Evolutionary conservation across 1,140 invertebrate genomes (phyloP).

Genomic region (Zophobas morio): DNA sequence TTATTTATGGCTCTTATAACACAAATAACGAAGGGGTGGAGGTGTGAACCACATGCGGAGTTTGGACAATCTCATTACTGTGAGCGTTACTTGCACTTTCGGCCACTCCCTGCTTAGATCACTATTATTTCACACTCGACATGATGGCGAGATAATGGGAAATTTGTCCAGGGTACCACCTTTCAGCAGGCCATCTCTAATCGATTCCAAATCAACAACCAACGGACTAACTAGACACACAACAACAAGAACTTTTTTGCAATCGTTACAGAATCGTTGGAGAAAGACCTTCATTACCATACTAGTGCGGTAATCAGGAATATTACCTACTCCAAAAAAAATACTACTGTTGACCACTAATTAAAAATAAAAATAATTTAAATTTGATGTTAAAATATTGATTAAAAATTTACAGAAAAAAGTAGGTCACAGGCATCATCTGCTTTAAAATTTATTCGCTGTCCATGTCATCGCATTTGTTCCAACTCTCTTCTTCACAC

Average conservation of each 20-base stretch:
- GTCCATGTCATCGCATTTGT: neutral
- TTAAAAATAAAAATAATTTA: neutral
- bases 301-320: neutral
- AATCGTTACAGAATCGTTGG: too few species aligned
- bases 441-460: neutral
- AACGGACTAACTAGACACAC: too few species aligned
- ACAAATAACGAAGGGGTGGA: conserved; percentile 59
- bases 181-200: neutral
- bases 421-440: neutral
- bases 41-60: conserved; percentile 61
- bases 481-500: conserved; percentile 21
- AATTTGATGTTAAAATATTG: neutral
- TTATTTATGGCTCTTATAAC: conserved; percentile 33
- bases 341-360: neutral
- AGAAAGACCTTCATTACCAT: neutral
- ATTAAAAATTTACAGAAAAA: neutral
- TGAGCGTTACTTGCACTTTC: conserved; percentile 61
- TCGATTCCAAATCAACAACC: neutral
- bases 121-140: conserved; percentile 57
- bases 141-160: conserved; percentile 54
- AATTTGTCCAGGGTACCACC: conserved; percentile 50
- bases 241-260: too few species aligned
- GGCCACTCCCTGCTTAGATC: conserved; percentile 46
- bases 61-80: conserved; percentile 62
- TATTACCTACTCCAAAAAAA: neutral